These are phyloP conservation scores for Noturus placidus DNA, from an alignment of 2,113 vertebrate genomes.

Conservation along the genomic window DNA sequence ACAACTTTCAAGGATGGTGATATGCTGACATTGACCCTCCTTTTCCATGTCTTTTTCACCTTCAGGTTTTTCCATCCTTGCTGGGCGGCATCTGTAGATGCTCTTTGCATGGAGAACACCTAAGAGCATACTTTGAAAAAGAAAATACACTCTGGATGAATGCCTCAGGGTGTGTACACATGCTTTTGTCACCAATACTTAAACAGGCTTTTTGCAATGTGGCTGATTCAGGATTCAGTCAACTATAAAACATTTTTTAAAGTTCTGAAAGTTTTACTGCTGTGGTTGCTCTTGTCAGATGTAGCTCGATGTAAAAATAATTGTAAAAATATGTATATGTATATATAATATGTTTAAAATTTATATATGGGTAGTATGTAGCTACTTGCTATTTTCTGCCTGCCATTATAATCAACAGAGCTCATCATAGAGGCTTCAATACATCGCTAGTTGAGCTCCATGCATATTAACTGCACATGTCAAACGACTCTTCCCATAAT, in stretches of 20 bases:
- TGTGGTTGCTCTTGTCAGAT: background rate
- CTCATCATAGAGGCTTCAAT: background rate
- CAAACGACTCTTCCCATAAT: background rate
- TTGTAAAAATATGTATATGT: background rate
- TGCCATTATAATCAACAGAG: background rate
- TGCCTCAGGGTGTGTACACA: conserved; percentile 18
- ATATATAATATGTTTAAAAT: no score
- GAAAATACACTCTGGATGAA: conserved; percentile 14
- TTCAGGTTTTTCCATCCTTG: background rate
- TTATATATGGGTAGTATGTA: background rate
- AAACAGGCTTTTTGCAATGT: background rate
- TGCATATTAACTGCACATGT: background rate
- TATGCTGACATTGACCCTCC: background rate
- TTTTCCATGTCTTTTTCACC: background rate
- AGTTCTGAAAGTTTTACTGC: background rate
- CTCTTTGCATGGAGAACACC: conserved; percentile 3
- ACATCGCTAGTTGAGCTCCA: background rate
- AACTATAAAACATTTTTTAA: background rate
- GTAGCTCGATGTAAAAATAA: background rate
- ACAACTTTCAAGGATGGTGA: background rate
- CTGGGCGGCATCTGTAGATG: background rate
- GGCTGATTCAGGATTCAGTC: background rate
- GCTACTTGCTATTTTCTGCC: background rate
- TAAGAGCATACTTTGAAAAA: conserved; percentile 13
- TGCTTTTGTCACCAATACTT: background rate